Base-by-base conservation (phyloP, 2,797 vertebrate genomes). In the Botia kubotai region DNA sequence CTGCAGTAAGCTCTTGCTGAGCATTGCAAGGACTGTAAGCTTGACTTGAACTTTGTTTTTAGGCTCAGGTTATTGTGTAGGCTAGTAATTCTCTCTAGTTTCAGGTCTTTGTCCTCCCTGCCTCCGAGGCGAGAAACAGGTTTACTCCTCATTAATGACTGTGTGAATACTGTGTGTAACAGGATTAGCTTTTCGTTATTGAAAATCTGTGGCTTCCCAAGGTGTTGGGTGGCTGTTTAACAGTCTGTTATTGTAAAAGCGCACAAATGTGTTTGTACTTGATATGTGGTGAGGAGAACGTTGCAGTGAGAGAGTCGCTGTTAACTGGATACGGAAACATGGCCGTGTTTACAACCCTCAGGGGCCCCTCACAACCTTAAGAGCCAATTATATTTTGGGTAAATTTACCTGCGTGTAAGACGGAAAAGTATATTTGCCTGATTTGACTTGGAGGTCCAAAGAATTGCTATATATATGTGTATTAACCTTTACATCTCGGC, bases 181-280 rank as follows among this genome's bases (percentile, higher is more conserved):
- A 17, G n/a, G 55, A 68, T 72, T 65, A 14, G 48, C 14, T 36
- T 33, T 68, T 69, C 21, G 12, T 68, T 50, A 68, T 60, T 80
- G 36, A 79, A 68, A 70, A 72, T 33, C 63, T 11, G 43, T 65
- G 19, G 72, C 36, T 72, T 7, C 29, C 39, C 55, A 62, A 4
- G 67, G 67, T 71, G n/a, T 62, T 62, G 43, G 13, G 55, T 79
- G 46, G n/a, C 43, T 29, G 33, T 50, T 17, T 62, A 48, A 70
- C 6, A 19, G 62, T n/a, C 43, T 50, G 55, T 70, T 57, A 8
- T 33, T 43, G 39, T 43, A 6, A 46, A 46, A 46, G 43, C 11
- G 13, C 5, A 60, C 26, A 11, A 23, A 26, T 26, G 58, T 26
- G 12, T 60, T 60, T 60, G 21, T 60, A 26, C 57, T 23, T 58